phyloP scores from a whole-genome alignment of 35 echinoderm and acorn worm genomes.

The Apostichopus californicus region DNA sequence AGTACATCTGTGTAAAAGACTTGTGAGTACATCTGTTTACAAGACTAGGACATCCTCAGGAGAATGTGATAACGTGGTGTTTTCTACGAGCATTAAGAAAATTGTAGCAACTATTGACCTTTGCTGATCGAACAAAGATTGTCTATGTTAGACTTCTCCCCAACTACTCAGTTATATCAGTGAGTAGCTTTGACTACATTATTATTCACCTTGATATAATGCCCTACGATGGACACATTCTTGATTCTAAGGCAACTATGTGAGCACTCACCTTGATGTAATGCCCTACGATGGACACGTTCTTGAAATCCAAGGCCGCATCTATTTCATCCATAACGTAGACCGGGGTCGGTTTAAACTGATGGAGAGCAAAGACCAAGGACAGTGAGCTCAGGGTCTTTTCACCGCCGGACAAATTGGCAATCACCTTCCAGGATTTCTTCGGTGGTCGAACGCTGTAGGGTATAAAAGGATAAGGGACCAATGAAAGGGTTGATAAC shows the following conservation, averaged over 20 bases:
- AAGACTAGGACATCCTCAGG: no score
- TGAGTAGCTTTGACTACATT: no score
- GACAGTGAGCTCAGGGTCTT: slow-evolving; percentile 97
- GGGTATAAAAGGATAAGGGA: background rate
- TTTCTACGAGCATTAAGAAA: no score
- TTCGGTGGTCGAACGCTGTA: slow-evolving; percentile 92
- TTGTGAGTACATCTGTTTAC: no score
- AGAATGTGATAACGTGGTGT: no score
- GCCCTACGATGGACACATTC: slow-evolving; percentile 97
- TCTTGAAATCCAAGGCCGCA: slow-evolving; percentile 97
- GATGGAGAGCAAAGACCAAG: slow-evolving; percentile 94
- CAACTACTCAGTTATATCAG: no score
- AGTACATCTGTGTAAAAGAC: no score
- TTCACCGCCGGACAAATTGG: slow-evolving; percentile 93
- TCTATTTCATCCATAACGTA: slow-evolving; percentile 99
- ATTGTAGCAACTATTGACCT: no score
- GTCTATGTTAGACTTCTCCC: no score
- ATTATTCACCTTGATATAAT: slow-evolving; percentile 87
- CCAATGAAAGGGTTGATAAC: background rate
- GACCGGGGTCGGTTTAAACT: slow-evolving; percentile 94
- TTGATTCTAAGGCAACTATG: slow-evolving; percentile 80
- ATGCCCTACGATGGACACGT: slow-evolving; percentile 97
- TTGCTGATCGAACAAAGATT: no score
- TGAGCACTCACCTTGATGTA: slow-evolving; percentile 84
- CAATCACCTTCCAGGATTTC: slow-evolving; percentile 96